Evolutionary conservation across 2,113 vertebrate genomes (phyloP), one percentile per base, ranked within the genome.

Genomic region (Rhinichthys klamathensis): DNA sequence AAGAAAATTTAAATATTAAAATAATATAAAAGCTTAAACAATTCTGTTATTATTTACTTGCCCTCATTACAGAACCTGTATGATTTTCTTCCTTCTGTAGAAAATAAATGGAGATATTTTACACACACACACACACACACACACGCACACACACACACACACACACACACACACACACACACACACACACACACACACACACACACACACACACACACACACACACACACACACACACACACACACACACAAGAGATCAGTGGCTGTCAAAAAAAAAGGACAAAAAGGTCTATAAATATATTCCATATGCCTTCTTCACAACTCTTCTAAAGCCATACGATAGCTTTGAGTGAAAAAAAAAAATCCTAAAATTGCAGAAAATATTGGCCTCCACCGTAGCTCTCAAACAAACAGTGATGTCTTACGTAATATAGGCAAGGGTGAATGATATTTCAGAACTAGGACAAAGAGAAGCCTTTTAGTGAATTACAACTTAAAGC

Each of bases 1-100:
- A 92, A 92, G 89, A 90, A 88, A 74, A 86, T 90, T 84, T 5
- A 70, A 12, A 56, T 7, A 4, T 70, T 4, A 35, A 38, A 11
- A 4, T 70, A 69, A 11, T 38, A 8, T 69, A 69, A 69, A 69
- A 38, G 65, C 1, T 3, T 35, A 9, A 69, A 69, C 0, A 38
- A 69, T 0, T 41, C 1, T 23, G 9, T 41, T 4, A 41, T 70
- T 3, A 70, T 70, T 23, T 41, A 23, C 67, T 5, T 35, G 35
- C 18, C 3, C 63, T 32, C 8, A 38, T 38, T 69, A 21, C 65
- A n/a, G 25, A 61, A 11, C 58, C 32, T 69, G 16, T 35, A 21
- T 21, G 32, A 23, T 69, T 69, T 35, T 35, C 0, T 1, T 69
- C 35, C 16, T 35, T 69, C 65, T 35, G 8, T 35, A 32, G 32